Evolutionary conservation across 2,888 invertebrate genomes (phyloP), one percentile per base, ranked within the genome.

Genomic region (Epinotia ramella): DNA sequence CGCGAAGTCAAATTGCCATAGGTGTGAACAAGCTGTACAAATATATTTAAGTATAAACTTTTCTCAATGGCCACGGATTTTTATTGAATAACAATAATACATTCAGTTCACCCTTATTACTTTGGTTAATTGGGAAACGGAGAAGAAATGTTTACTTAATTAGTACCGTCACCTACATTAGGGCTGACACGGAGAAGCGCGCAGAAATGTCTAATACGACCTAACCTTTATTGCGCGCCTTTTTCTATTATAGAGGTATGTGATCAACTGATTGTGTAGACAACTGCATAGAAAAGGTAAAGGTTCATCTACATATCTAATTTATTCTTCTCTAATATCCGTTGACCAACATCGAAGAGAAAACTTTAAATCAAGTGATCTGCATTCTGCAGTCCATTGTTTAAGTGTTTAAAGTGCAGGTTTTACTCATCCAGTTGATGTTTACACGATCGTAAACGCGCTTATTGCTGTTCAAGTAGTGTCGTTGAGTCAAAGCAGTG

Each of bases 341-440:
- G 18, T 62, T 70, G 62, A 70, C 49, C 62, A 60, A 60, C 59
- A 60, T 60, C 33, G 46, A 18, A n/a, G 11, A 11, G 46, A 60
- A 49, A 20, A 18, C 44, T 60, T 59, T 60, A 44, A 59, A 68
- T 53, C 40, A 59, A 59, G 59, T 46, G 57, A 49, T 49, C 20
- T 40, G 40, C 57, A 56, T 24, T 49, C 20, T 40, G 40, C 57
- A 56, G 56, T 44, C 59, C n/a, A 57, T 67, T 20, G 67, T 13
- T 28, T 24, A 28, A 57, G 56, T 20, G 57, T 18, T 60, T 24
- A 28, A 60, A 16, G 24, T 28, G 59, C 24, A 59, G 59, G 24
- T 59, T 20, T 56, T 56, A 20, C 56, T 18, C 7, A n/a, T 18
- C 2, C 11, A 57, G 20, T 57, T 28, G 16, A 24, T 18, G 18